Conservation (phyloP, 2,888 invertebrate species). For the Tethea ocularis region DNA sequence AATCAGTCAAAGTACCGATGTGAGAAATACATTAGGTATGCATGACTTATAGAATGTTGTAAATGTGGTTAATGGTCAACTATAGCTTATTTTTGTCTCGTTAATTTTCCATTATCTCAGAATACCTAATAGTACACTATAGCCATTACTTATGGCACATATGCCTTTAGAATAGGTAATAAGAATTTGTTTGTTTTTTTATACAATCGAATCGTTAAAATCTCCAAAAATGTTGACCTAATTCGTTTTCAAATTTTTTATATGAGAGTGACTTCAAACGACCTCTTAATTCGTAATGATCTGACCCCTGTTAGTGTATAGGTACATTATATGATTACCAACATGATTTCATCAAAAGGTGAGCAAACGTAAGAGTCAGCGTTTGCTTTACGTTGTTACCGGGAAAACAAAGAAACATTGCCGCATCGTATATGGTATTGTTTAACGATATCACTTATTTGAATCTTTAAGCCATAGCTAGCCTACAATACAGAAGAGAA, state of each 20-base stretch:
- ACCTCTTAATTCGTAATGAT: neutral
- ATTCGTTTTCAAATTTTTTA: neutral
- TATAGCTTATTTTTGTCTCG: neutral
- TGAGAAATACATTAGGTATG: neutral
- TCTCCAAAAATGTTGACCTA: neutral
- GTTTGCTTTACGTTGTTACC: constrained; percentile 58
- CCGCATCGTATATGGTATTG: constrained; percentile 67
- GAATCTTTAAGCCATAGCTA: constrained; percentile 70
- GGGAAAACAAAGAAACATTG: constrained; percentile 70
- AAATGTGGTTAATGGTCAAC: neutral
- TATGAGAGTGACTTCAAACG: neutral
- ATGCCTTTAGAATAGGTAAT: neutral
- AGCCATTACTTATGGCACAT: no score
- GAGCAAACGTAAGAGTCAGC: constrained; percentile 49
- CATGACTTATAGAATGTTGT: neutral
- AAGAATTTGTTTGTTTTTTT: neutral
- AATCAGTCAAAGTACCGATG: neutral
- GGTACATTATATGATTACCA: constrained; percentile 12
- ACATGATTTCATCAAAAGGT: constrained; percentile 43
- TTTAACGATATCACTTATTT: constrained; percentile 73
- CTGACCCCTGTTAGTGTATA: constrained; percentile 1
- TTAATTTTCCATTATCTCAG: neutral
- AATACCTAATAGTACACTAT: no score
- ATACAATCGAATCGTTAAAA: neutral
- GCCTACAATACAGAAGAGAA: constrained; percentile 53